Evolutionary conservation across 2,113 vertebrate species (phyloP).

Genomic region (Saccopteryx bilineata): DNA sequence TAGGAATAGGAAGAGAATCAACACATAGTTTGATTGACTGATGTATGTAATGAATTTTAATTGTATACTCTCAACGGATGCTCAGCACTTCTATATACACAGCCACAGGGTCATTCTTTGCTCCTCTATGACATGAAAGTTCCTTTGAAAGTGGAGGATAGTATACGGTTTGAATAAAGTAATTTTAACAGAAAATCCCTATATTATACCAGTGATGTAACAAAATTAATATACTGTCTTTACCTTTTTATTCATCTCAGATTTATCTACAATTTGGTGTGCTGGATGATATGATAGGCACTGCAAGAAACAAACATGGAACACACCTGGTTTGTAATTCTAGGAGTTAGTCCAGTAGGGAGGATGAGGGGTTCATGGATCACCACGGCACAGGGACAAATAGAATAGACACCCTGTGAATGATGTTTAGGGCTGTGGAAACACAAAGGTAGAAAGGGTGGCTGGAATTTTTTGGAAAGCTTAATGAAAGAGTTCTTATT

Average conservation of each 20-base stretch:
- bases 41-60: background rate
- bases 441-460: background rate
- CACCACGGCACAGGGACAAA: background rate
- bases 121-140: background rate
- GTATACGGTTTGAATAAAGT: background rate
- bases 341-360: background rate
- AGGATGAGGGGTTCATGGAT: background rate
- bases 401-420: background rate
- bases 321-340: background rate
- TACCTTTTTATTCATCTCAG: background rate
- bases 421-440: background rate
- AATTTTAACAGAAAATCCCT: background rate
- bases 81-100: background rate
- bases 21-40: background rate
- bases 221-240: background rate
- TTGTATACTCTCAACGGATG: background rate
- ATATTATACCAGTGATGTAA: background rate
- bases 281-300: background rate
- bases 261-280: background rate
- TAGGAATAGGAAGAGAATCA: background rate
- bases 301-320: background rate
- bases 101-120: background rate
- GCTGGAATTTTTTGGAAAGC: background rate
- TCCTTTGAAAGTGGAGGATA: background rate
- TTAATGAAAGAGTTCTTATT: background rate